phyloP scores from a whole-genome alignment of 2,113 vertebrate species.

The Cricetomys ansorgei region DNA sequence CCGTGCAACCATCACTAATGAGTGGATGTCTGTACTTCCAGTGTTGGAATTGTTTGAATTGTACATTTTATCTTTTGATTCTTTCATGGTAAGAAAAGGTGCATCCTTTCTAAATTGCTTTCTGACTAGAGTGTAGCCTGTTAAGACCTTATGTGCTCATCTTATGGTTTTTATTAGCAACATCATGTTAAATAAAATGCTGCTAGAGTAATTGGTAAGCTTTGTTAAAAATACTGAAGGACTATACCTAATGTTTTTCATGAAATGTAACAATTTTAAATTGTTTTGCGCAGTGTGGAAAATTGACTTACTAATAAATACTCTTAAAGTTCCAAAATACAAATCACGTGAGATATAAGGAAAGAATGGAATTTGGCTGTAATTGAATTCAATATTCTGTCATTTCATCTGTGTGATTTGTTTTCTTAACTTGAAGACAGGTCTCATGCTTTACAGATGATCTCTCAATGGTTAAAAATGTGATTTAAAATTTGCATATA shows the following conservation, averaged over 20 bases:
- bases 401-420: neutral
- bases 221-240: constrained; percentile 44
- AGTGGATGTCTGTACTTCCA: neutral
- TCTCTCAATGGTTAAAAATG: neutral
- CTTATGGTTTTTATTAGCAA: constrained; percentile 35
- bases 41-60: neutral
- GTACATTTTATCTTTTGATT: neutral
- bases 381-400: neutral
- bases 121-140: neutral
- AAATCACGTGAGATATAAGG: neutral
- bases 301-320: neutral
- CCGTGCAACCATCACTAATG: neutral
- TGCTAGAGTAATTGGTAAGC: constrained; percentile 29
- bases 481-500: constrained; percentile 31
- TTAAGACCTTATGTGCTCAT: neutral
- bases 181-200: constrained; percentile 45
- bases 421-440: neutral
- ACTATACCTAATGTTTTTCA: neutral
- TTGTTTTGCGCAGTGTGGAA: neutral
- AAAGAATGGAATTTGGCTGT: constrained; percentile 15
- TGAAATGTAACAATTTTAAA: constrained; percentile 27
- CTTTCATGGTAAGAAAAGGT: neutral
- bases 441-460: constrained; percentile 19
- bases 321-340: constrained; percentile 1
- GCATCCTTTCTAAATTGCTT: neutral